Evolutionary conservation across 2,888 invertebrate genomes (phyloP).

Genomic region (Watsonalla cultraria): DNA sequence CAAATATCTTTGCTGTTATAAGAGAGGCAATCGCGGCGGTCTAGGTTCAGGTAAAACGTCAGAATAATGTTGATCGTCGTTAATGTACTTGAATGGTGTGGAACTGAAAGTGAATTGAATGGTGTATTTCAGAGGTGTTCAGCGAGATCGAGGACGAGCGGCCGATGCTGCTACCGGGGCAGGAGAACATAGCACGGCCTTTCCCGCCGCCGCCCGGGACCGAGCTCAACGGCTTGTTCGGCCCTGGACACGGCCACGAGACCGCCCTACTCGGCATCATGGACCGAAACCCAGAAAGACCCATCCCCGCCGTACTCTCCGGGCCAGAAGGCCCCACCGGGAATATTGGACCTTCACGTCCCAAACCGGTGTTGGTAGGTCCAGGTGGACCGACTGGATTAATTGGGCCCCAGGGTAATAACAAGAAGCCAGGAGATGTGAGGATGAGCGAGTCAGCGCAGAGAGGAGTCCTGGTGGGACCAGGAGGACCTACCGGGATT

Average conservation of each 20-base stretch:
- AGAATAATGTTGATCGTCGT: too few species aligned
- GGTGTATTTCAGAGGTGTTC: constrained; percentile 45
- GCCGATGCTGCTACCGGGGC: constrained; percentile 42
- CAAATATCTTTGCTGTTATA: constrained; percentile 82
- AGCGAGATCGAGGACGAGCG: constrained; percentile 60
- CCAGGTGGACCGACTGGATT: constrained; percentile 50
- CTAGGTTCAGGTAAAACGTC: constrained; percentile 37
- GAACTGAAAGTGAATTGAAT: background rate
- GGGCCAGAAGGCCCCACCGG: constrained; percentile 28
- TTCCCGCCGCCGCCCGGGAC: constrained; percentile 33
- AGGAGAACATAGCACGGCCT: constrained; percentile 28
- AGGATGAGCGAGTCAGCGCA: constrained; percentile 30
- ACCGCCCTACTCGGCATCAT: constrained; percentile 13
- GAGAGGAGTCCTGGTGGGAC: constrained; percentile 62
- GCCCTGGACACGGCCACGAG: constrained; percentile 22
- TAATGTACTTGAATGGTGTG: too few species aligned
- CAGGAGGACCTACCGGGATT: constrained; percentile 49
- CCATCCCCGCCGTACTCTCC: constrained; percentile 20
- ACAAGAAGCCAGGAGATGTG: constrained; percentile 10
- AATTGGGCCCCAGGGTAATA: constrained; percentile 22
- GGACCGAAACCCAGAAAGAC: constrained; percentile 34
- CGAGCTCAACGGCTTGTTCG: constrained; percentile 19
- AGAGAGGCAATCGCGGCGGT: constrained; percentile 35
- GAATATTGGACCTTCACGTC: constrained; percentile 18
- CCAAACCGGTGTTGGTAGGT: constrained; percentile 51